Percentiles rank a stretch among this genome's conserved stretches.
These are phyloP conservation scores for Habropoda laboriosa DNA, from an alignment of 1,140 invertebrate genomes.

Conservation along the genomic window DNA sequence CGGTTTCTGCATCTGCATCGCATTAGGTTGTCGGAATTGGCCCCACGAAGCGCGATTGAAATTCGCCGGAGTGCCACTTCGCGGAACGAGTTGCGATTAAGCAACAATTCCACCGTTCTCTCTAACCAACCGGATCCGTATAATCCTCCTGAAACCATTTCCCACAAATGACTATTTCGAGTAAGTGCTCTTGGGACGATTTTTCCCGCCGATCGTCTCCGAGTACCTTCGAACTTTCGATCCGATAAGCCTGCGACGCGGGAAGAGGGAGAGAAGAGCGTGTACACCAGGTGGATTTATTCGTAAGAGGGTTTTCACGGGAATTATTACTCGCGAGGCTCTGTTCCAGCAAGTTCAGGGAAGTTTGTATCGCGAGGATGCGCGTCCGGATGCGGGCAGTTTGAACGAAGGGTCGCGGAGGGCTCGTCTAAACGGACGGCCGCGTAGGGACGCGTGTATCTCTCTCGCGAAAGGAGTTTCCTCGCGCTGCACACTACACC, in stretches of 20 bases:
- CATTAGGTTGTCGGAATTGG: conserved; percentile 35
- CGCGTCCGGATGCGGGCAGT: neutral
- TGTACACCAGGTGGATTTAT: neutral
- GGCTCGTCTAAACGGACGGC: conserved; percentile 29
- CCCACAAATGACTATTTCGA: no score
- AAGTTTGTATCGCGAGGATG: conserved; percentile 49
- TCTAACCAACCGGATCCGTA: no score
- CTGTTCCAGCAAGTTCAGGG: conserved; percentile 46
- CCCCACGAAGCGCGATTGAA: conserved; percentile 44
- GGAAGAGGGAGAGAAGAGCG: conserved; percentile 7
- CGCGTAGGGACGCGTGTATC: conserved; percentile 27
- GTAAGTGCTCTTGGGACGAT: neutral
- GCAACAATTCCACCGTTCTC: conserved; percentile 36
- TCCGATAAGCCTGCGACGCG: no score
- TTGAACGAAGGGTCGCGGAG: conserved; percentile 31
- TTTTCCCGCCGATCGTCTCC: neutral
- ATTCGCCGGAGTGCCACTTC: conserved; percentile 25
- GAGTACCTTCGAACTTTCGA: no score
- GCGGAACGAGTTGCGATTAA: conserved; percentile 38
- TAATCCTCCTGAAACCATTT: no score
- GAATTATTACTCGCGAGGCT: conserved; percentile 48
- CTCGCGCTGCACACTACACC: neutral
- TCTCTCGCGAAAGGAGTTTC: conserved; percentile 18
- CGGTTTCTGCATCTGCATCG: conserved; percentile 57
- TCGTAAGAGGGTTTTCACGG: conserved; percentile 6